Percentiles rank a stretch among this genome's conserved stretches.
phyloP scores from a whole-genome alignment of 2,888 invertebrate species.

The Ceratothoa steindachneri region DNA sequence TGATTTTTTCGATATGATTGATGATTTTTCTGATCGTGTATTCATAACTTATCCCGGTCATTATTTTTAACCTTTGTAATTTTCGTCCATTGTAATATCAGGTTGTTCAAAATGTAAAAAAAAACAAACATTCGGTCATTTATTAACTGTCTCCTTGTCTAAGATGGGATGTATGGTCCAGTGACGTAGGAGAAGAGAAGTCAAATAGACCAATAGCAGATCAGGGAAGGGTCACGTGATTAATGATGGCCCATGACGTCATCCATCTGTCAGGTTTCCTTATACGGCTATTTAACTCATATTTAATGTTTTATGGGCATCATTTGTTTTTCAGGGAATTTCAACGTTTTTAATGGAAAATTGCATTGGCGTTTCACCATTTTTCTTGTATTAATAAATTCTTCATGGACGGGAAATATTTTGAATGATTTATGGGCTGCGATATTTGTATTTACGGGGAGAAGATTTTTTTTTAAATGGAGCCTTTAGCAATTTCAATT shows the following conservation, averaged over 20 bases:
- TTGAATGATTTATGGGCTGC: too few relatives aligned
- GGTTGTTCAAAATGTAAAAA: too few relatives aligned
- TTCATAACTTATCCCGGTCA: too few relatives aligned
- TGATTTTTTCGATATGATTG: too few relatives aligned
- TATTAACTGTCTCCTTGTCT: neutral
- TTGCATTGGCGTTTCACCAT: neutral
- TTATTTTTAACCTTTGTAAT: too few relatives aligned
- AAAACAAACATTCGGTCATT: neutral
- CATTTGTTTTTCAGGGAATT: slow-evolving; percentile 6
- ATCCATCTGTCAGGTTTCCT: slow-evolving; percentile 9
- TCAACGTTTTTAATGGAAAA: neutral
- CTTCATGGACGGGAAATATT: neutral
- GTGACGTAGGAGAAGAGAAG: slow-evolving; percentile 3
- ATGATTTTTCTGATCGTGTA: too few relatives aligned
- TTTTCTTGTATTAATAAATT: neutral
- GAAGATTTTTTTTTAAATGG: too few relatives aligned
- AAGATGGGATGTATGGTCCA: slow-evolving; percentile 5
- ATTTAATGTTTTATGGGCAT: slow-evolving; percentile 9
- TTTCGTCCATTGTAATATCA: too few relatives aligned
- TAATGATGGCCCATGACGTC: slow-evolving; percentile 11
- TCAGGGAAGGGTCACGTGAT: slow-evolving; percentile 12
- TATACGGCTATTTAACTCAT: slow-evolving; percentile 12
- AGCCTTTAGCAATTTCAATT: too few relatives aligned
- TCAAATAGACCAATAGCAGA: slow-evolving; percentile 10
- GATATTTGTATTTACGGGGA: too few relatives aligned